Percentiles rank a stretch among this genome's conserved stretches.
Conservation (phyloP, 2,113 vertebrate genomes). For the Sander lucioperca region DNA sequence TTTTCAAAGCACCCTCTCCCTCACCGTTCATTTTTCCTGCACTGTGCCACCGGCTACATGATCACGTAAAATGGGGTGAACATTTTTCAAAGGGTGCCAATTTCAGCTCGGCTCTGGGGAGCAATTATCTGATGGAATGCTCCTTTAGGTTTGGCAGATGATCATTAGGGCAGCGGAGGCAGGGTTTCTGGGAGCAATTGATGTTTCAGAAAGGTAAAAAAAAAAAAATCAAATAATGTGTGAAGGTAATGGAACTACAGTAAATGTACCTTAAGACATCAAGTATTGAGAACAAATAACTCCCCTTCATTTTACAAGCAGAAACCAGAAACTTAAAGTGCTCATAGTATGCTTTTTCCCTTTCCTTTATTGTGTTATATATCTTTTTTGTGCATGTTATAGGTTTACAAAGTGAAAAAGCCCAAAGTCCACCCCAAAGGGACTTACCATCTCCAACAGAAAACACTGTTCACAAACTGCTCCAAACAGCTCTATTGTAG, state of each 20-base stretch:
- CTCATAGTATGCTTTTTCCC: too few species aligned
- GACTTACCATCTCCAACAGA: too few species aligned
- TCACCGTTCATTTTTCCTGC: constrained; percentile 10
- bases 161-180: background rate
- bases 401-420: too few species aligned
- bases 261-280: background rate
- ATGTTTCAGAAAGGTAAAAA: background rate
- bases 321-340: too few species aligned
- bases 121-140: constrained; percentile 19
- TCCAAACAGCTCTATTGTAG: too few species aligned
- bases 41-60: background rate
- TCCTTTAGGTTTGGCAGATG: background rate
- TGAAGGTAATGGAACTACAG: background rate
- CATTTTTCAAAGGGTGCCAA: background rate
- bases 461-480: too few species aligned
- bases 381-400: too few species aligned
- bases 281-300: background rate
- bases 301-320: background rate
- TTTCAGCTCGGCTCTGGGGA: constrained; percentile 10
- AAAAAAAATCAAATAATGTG: background rate
- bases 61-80: constrained; percentile 30
- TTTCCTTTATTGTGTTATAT: too few species aligned
- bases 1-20: constrained; percentile 14
- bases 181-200: background rate
- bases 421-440: too few species aligned